Percentiles rank a stretch among this genome's conserved stretches.
phyloP scores from a whole-genome alignment of 2,888 invertebrate genomes.

The Calephelis perditalis region DNA sequence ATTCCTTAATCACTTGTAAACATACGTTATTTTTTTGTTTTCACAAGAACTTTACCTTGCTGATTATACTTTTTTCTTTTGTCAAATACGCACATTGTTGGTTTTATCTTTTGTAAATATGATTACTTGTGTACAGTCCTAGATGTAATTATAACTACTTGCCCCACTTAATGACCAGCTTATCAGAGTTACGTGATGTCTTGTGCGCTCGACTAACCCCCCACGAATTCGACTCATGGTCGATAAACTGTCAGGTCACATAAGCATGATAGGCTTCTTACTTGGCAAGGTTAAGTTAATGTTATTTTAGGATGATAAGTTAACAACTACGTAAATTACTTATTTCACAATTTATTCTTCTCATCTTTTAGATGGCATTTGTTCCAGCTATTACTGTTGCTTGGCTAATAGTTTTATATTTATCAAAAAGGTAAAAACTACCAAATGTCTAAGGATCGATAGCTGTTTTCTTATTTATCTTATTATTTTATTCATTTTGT shows the following conservation, averaged over 20 bases:
- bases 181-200: constrained; percentile 9
- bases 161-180: constrained; percentile 1
- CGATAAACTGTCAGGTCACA: constrained; percentile 8
- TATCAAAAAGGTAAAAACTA: too few relatives aligned
- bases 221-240: constrained; percentile 13
- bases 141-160: not conserved
- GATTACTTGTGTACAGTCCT: not conserved
- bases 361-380: too few relatives aligned
- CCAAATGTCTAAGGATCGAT: too few relatives aligned
- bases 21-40: not conserved
- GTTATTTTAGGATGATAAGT: not conserved
- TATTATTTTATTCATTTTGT: too few relatives aligned
- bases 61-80: not conserved
- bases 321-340: too few relatives aligned
- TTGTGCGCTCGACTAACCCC: not conserved
- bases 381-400: too few relatives aligned
- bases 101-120: not conserved
- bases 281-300: constrained; percentile 4
- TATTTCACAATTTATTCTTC: too few relatives aligned
- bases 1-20: not conserved
- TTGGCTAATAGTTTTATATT: too few relatives aligned
- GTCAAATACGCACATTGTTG: not conserved
- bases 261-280: not conserved
- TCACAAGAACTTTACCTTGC: not conserved
- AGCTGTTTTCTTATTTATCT: too few relatives aligned